Evolutionary conservation across 2,113 vertebrate species (phyloP), one percentile per base, ranked within the genome.

Genomic region (Nerophis lumbriciformis): DNA sequence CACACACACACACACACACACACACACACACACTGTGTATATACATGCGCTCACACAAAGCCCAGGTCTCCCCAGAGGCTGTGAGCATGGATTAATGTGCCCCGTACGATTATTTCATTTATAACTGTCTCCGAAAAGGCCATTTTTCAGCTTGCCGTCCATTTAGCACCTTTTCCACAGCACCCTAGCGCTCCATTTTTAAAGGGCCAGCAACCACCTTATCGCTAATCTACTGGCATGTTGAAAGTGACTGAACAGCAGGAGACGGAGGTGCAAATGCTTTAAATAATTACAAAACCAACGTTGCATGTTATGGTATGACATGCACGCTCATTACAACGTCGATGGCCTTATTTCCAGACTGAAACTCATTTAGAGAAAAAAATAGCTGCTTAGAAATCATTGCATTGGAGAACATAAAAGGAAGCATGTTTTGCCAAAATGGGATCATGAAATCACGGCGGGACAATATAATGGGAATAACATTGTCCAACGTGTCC

Each of bases 71-170:
- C 62, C 75, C 75, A 53, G 45, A 59, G 72, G 82, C 48, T 77
- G 76, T 51, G 69, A 78, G 81, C 75, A 68, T 66, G 77, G 81
- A 88, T 87, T 83, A 88, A 88, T 89, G 88, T 76, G 71, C 76
- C 68, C 65, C 48, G 72, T 7, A 50, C 28, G 67, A 84, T 84
- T 81, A 84, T 87, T 89, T 89, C 78, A 89, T 89, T 89, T 83
- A 87, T 84, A 84, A 84, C 87, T 81, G 86, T 89, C 37, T 89
- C 81, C 84, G 81, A 88, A 85, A 75, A 86, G 83, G 75, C 83
- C 69, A 85, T 89, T 89, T 84, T 88, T 91, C 86, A 89, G 82
- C 71, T 81, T 80, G 81, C 82, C 78, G 78, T 83, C 85, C 81
- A 85, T 86, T 42, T 85, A 84, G 77, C 82, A 85, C 85, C 83